Evolutionary conservation across 2,113 vertebrate species (phyloP).

Genomic region (Dromas ardeola): DNA sequence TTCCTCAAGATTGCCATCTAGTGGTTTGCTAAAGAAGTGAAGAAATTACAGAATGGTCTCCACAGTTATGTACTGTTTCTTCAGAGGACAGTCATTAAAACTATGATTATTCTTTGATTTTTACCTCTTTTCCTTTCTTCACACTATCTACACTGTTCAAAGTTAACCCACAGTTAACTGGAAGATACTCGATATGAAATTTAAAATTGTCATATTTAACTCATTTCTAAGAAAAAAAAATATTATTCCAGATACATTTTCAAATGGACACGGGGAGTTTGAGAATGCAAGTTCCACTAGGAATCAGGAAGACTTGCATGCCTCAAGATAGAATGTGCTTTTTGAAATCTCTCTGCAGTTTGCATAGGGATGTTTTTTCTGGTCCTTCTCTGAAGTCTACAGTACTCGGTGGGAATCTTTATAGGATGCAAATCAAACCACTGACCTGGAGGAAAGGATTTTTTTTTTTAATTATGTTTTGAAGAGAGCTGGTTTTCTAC

Average conservation of each 20-base stretch:
- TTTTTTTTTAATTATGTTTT: background rate
- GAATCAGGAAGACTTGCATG: background rate
- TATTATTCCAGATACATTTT: background rate
- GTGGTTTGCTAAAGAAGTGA: background rate
- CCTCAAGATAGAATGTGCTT: background rate
- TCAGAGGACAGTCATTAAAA: background rate
- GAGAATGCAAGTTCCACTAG: background rate
- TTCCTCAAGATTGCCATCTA: constrained; percentile 62
- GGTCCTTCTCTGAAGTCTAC: background rate
- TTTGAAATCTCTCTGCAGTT: background rate
- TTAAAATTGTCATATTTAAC: no score
- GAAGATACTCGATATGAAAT: background rate
- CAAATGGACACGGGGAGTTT: background rate
- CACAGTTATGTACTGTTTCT: accelerated
- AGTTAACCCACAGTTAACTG: background rate
- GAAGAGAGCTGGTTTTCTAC: background rate
- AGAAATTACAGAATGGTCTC: background rate
- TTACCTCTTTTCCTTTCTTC: background rate
- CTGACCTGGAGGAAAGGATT: background rate
- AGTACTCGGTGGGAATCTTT: background rate
- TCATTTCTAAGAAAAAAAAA: background rate
- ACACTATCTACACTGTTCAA: background rate
- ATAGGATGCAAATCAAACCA: background rate
- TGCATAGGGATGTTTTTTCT: background rate
- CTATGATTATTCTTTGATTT: background rate